A percentile compares a stretch with the other conserved stretches of the same genome.
Conservation (phyloP, 2,113 vertebrate genomes). For the Thomomys bottae region DNA sequence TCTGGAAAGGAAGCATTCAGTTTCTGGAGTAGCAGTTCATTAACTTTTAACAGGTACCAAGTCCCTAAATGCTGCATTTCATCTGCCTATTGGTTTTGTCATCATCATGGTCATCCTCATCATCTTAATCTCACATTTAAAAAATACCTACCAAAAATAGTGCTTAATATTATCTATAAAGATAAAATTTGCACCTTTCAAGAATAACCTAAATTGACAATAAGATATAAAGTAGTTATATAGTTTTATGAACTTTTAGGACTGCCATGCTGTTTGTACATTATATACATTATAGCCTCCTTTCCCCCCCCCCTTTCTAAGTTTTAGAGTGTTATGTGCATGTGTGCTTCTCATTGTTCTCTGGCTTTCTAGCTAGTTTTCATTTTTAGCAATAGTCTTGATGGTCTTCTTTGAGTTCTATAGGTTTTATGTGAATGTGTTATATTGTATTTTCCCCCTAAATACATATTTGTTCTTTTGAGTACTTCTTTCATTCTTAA, state of each 20-base stretch:
- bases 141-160: neutral
- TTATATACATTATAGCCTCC: conserved; percentile 24
- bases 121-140: conserved; percentile 40
- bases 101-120: conserved; percentile 26
- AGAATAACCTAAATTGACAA: conserved; percentile 25
- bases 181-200: conserved; percentile 4
- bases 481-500: conserved; percentile 59
- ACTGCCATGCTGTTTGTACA: neutral
- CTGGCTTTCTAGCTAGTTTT: conserved; percentile 36
- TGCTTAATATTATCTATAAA: conserved; percentile 22
- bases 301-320: neutral
- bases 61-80: conserved; percentile 67
- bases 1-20: conserved; percentile 73
- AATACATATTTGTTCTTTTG: conserved; percentile 58
- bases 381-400: conserved; percentile 38
- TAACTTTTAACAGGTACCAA: conserved; percentile 75
- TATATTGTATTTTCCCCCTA: neutral
- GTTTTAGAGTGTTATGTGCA: conserved; percentile 43
- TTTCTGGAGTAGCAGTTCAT: conserved; percentile 77
- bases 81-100: conserved; percentile 53
- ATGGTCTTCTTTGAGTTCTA: conserved; percentile 54
- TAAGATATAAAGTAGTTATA: conserved; percentile 30
- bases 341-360: conserved; percentile 34
- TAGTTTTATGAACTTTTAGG: conserved; percentile 28
- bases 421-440: neutral